Conservation (phyloP, 2,113 vertebrate genomes). For the Mola mola region DNA sequence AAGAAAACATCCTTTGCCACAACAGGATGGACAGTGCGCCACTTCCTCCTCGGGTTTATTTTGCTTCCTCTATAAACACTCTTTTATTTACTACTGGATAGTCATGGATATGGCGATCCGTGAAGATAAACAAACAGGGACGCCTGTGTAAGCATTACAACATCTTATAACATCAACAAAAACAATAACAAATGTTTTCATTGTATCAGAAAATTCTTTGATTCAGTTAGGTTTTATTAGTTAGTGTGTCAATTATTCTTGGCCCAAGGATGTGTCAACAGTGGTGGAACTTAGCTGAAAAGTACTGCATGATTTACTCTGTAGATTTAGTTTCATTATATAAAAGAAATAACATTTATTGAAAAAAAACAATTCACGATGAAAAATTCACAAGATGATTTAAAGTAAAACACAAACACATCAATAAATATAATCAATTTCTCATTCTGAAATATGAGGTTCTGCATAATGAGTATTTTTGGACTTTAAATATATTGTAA, state of each 20-base stretch:
- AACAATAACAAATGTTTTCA: not conserved
- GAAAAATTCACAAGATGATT: too few species aligned
- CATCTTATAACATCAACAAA: not conserved
- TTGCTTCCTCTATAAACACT: slow-evolving; percentile 71
- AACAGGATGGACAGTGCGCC: slow-evolving; percentile 72
- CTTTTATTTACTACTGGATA: slow-evolving; percentile 55
- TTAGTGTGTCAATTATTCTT: not conserved
- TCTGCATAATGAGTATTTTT: too few species aligned
- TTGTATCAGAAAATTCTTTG: not conserved
- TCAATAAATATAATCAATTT: too few species aligned
- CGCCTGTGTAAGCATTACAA: not conserved
- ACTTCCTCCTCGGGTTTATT: slow-evolving; percentile 68
- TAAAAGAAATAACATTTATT: too few species aligned
- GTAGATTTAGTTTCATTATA: too few species aligned
- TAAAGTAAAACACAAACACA: too few species aligned
- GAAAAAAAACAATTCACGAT: too few species aligned
- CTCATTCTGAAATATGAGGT: too few species aligned
- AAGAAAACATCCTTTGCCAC: slow-evolving; percentile 72
- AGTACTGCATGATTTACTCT: too few species aligned
- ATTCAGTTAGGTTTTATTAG: not conserved
- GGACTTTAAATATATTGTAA: too few species aligned
- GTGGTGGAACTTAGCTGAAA: not conserved
- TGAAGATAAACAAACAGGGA: slow-evolving; percentile 23
- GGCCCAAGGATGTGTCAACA: not conserved
- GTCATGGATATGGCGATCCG: slow-evolving; percentile 37